Conservation (phyloP, 2,888 invertebrate genomes). For the Odontocerum albicorne region DNA sequence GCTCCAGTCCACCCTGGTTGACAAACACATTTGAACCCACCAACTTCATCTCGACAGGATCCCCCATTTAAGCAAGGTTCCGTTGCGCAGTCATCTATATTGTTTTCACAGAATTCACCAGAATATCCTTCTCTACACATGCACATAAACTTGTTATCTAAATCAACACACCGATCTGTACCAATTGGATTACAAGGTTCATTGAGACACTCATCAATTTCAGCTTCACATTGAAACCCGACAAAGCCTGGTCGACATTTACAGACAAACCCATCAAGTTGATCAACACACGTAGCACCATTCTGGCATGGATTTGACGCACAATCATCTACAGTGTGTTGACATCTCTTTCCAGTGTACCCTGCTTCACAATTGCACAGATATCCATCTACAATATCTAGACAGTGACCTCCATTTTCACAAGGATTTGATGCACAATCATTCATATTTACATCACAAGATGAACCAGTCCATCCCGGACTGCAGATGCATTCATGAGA, state of each 20-base stretch:
- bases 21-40: constrained; percentile 80
- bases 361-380: constrained; percentile 92
- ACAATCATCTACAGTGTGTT: constrained; percentile 92
- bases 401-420: constrained; percentile 88
- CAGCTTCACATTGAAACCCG: constrained; percentile 91
- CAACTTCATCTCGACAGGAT: constrained; percentile 82
- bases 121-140: constrained; percentile 87
- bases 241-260: constrained; percentile 92
- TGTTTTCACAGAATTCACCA: constrained; percentile 81
- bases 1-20: constrained; percentile 85
- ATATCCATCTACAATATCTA: constrained; percentile 82
- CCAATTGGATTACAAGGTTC: constrained; percentile 91
- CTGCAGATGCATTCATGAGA: constrained; percentile 87
- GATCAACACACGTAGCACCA: constrained; percentile 85
- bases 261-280: constrained; percentile 87
- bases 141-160: constrained; percentile 85
- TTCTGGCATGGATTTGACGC: constrained; percentile 88
- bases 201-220: constrained; percentile 87
- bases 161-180: constrained; percentile 86
- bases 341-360: constrained; percentile 90
- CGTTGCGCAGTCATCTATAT: constrained; percentile 84
- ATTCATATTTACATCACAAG: constrained; percentile 89
- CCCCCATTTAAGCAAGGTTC: constrained; percentile 89
- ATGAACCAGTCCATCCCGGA: constrained; percentile 86
- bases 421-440: constrained; percentile 90